Base-by-base conservation (phyloP, 1,140 invertebrate species). In the Drusus annulatus region DNA sequence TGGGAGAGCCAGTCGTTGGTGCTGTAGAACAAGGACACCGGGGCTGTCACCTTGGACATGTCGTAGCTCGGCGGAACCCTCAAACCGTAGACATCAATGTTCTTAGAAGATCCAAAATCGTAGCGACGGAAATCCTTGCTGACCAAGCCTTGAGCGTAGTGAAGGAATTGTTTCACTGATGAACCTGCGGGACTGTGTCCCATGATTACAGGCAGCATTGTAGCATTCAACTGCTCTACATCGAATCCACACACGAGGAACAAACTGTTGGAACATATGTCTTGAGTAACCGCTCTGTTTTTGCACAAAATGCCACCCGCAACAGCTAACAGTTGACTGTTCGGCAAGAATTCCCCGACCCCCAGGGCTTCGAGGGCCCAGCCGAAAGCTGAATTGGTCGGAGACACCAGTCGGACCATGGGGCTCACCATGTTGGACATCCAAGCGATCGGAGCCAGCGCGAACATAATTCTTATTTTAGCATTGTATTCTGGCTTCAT, bases 121-220 rank as follows among this genome's bases (percentile, higher is more conserved):
- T 86, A 91, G 69, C 89, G 86, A 0, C 86, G 84, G 69, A 91
- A 91, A 0, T 85, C 84, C 0, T 87, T 88, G 0, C 86, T 90
- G n/a, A 89, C 84, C 1, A 90, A 87, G 8, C 90, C 88, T 84
- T 94, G 94, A 0, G 91, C 93, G 84, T 90, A 95, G 84, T 96
- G 94, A 16, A 94, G 88, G 8, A 97, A 86, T 85, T 96, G 95
- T 84, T 94, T 93, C 60, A 92, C 92, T 0, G 95, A 94, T 0
- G 95, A 92, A 16, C 96, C 96, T 6, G 95, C 93, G 0, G 97
- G 96, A 17, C 91, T 90, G 84, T 97, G 95, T 0, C 92, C 91
- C 50, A 94, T 88, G 77, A 96, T 93, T 0, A 96, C 93, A 0
- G 94, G 92, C 0, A 95, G 83, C 85, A 94, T 91, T 0, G 92